Evolutionary conservation across 2,113 vertebrate species (phyloP), one percentile per base, ranked within the genome.

Genomic region (Gallinago media): DNA sequence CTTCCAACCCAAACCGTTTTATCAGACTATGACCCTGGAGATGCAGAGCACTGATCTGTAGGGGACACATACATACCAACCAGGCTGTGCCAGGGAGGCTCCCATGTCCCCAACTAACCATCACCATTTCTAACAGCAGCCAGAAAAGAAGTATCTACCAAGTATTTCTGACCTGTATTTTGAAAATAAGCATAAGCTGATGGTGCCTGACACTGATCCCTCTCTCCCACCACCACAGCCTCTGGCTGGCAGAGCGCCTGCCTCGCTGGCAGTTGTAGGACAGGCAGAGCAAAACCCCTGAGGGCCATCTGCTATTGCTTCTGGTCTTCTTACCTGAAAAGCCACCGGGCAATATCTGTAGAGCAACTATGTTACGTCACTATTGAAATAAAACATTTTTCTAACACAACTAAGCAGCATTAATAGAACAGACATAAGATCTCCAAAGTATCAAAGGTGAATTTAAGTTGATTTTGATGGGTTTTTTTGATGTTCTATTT

Each of bases 351-450:
- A 34, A 18, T 70, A 70, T 38, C 49, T 70, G n/a, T 34, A 47
- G 12, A 70, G 59, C 17, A 77, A 10, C 40, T 62, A 6, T 14
- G 3, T 78, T 46, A 42, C 0, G 0, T 34, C 19, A 40, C 15
- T 56, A 5, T 38, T 78, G 22, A 31, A 73, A 49, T 1, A 34
- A 26, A 65, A 44, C 3, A 1, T 46, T 44, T 80, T 58, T 16
- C 56, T 2, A 70, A 23, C 34, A 38, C 23, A 73, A 70, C 49
- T 63, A n/a, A 12, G 15, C 11, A 55, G 9, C 15, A 8, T 71
- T 55, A n/a, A 26, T 38, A 54, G 46, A 84, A 63, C 38, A 73
- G 63, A 65, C 12, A 40, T 83, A 63, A 75, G 61, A 52, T 74
- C 27, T 76, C 49, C 8, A 1, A 19, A 49, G 4, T 55, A 73